phyloP scores from a whole-genome alignment of 2,797 vertebrate species.

The Cuculus canorus region DNA sequence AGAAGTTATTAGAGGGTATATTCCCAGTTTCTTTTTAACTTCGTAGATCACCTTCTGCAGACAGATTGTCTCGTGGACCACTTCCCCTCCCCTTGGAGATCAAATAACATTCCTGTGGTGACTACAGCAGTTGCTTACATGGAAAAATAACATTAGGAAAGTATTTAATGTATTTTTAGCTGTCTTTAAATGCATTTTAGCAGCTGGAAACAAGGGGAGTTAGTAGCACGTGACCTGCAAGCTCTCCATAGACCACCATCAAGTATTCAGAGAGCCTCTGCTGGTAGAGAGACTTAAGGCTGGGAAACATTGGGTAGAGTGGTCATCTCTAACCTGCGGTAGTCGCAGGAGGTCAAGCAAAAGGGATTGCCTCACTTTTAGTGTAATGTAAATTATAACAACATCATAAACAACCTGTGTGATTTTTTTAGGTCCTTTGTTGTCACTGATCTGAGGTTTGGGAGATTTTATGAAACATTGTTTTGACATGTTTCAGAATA shows the following conservation, averaged over 20 bases:
- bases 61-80: constrained; percentile 45
- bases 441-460: neutral
- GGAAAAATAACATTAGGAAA: constrained; percentile 71
- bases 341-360: neutral
- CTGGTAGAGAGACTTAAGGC: neutral
- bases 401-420: neutral
- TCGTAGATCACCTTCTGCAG: constrained; percentile 54
- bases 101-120: constrained; percentile 69
- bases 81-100: constrained; percentile 62
- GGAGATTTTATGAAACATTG: neutral
- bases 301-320: neutral
- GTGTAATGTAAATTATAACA: neutral
- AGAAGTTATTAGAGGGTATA: neutral
- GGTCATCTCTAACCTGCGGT: neutral
- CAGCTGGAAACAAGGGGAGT: constrained; percentile 57
- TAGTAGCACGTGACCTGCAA: constrained; percentile 16
- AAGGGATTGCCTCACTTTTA: neutral
- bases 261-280: neutral
- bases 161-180: constrained; percentile 74
- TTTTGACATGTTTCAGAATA: constrained; percentile 3
- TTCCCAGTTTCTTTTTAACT: constrained; percentile 21
- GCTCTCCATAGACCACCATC: neutral
- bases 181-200: constrained; percentile 68
- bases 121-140: constrained; percentile 70
- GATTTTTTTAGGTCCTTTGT: neutral